Base-by-base conservation (phyloP, 2,888 invertebrate species). In the Sminthurinus aureus region DNA sequence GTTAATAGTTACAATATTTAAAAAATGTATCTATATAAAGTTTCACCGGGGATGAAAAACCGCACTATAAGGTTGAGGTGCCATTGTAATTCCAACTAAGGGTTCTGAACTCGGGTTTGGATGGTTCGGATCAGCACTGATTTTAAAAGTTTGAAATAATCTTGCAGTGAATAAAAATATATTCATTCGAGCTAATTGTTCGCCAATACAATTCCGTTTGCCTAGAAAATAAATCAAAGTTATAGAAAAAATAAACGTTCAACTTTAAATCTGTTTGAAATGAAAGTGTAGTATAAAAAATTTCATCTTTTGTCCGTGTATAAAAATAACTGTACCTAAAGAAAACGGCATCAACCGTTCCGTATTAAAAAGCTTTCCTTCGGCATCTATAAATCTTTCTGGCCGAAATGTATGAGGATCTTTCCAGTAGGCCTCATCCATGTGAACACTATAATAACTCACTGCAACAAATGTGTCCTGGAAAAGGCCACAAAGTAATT, bases 141-240 rank as follows among this genome's bases (percentile, higher is more conserved):
- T 24, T 2, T 24, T 0, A 22, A 69, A 82, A 4, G 52, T 67
- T 66, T 78, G 77, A 52, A 78, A 38, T 1, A 82, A 6, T 15
- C 69, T 24, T 8, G 78, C 20, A 0, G 64, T 24, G 38, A 78
- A 71, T 51, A 82, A 58, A 78, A 78, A 82, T 6, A 82, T 3
- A 9, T 67, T 77, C 71, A 77, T 71, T 24, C 64, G 38, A 0
- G 82, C 82, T 8, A 82, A 20, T 6, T 77, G 24, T 24, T 82
- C 82, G 20, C 82, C 82, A 3, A 82, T 24, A 38, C 82, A 82
- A 26, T 76, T 82, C 71, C 78, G 22, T 82, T 77, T 77, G 0
- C 82, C 82, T 82, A 15, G 4, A 51, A 51, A 69, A 71, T 18
- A 26, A 24, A 22, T 26, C 38, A 69, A 26, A 22, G 66, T 22